These are phyloP conservation scores for Drosophila virilis DNA, from an alignment of 1,140 invertebrate genomes.

Conservation along the genomic window DNA sequence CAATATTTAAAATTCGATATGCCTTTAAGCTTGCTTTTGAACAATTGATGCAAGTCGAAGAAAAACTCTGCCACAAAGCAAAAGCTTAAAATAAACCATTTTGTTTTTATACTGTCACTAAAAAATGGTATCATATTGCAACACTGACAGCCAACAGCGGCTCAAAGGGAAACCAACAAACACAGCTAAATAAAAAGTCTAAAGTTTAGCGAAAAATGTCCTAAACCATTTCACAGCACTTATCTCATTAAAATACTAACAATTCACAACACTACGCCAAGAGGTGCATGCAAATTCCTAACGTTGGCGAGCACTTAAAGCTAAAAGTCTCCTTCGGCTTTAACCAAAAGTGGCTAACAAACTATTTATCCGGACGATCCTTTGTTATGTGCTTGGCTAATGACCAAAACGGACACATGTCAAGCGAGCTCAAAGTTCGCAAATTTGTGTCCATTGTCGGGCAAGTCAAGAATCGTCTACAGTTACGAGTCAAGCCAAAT, in stretches of 20 bases:
- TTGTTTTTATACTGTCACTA: no score
- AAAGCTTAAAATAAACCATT: no score
- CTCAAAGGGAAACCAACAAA: no score
- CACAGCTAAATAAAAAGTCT: neutral
- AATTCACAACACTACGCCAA: neutral
- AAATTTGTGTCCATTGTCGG: slow-evolving; percentile 59
- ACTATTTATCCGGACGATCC: slow-evolving; percentile 18
- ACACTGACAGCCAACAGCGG: no score
- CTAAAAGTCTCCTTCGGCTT: neutral
- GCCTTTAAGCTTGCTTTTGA: no score
- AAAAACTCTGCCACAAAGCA: no score
- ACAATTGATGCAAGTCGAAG: no score
- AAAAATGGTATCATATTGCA: no score
- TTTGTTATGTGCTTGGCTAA: slow-evolving; percentile 37
- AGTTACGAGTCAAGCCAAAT: slow-evolving; percentile 8
- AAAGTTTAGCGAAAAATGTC: neutral
- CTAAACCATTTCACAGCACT: neutral
- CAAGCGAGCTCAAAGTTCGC: slow-evolving; percentile 42
- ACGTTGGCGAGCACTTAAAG: neutral
- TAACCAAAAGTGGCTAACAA: slow-evolving; percentile 10
- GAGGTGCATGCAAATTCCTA: neutral
- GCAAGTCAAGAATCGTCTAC: neutral
- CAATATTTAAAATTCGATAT: no score
- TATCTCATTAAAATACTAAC: neutral
- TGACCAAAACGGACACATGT: slow-evolving; percentile 58